These are phyloP conservation scores for Strigamia crassipes DNA, from an alignment of 2,888 invertebrate species.

Conservation along the genomic window DNA sequence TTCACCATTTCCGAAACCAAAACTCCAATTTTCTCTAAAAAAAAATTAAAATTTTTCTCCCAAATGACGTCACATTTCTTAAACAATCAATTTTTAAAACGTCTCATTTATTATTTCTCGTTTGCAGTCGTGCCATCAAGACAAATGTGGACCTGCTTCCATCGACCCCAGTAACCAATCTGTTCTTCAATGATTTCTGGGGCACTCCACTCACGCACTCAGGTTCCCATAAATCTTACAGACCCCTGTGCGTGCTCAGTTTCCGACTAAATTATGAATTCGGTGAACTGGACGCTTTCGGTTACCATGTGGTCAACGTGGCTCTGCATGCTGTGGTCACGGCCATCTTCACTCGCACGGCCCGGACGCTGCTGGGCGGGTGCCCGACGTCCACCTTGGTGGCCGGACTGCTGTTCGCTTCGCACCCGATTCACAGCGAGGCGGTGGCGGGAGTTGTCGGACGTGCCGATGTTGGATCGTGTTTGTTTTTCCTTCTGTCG, in stretches of 20 bases:
- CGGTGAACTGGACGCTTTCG: constrained; percentile 70
- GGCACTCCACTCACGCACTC: constrained; percentile 90
- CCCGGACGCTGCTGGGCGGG: constrained; percentile 63
- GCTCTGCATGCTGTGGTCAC: constrained; percentile 84
- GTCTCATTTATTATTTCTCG: background rate
- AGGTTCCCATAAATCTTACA: constrained; percentile 95
- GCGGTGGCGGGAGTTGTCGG: constrained; percentile 96
- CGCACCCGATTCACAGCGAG: constrained; percentile 95
- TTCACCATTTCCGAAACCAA: too few species aligned
- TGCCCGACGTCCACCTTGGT: constrained; percentile 60
- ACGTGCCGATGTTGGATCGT: constrained; percentile 89
- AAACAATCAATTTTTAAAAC: too few species aligned
- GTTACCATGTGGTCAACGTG: constrained; percentile 85
- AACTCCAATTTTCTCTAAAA: too few species aligned
- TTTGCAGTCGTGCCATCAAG: constrained; percentile 89
- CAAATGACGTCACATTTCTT: too few species aligned
- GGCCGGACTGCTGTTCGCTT: constrained; percentile 85
- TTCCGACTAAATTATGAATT: constrained; percentile 81
- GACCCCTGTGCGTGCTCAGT: constrained; percentile 87
- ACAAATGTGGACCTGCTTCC: constrained; percentile 91
- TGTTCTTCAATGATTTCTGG: constrained; percentile 96
- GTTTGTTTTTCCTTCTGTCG: constrained; percentile 85
- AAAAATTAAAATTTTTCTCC: too few species aligned
- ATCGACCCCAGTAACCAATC: constrained; percentile 77
- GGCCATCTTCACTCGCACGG: constrained; percentile 77